phyloP scores from a whole-genome alignment of 2,797 vertebrate species.

The Melanotaenia trifasciata region DNA sequence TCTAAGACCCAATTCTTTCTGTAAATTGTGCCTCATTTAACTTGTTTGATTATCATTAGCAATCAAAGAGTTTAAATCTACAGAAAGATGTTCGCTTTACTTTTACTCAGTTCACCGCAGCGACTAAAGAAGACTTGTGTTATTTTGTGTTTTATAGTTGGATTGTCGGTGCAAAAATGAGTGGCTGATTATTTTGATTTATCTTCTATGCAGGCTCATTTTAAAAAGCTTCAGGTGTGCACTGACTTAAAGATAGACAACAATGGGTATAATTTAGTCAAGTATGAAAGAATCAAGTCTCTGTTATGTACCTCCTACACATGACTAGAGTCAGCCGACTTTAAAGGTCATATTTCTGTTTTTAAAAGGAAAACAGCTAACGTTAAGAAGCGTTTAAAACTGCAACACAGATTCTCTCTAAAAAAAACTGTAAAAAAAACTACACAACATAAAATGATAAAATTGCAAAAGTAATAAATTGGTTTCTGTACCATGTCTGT shows the following conservation, averaged over 20 bases:
- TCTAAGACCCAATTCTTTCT: neutral
- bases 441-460: neutral
- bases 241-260: conserved; percentile 1
- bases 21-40: no score
- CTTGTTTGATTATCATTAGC: no score
- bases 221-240: conserved; percentile 3
- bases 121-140: no score
- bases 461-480: conserved; percentile 12
- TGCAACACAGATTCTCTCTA: neutral
- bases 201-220: neutral
- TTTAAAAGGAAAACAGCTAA: neutral
- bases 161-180: neutral
- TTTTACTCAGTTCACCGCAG: neutral
- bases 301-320: neutral
- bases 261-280: neutral
- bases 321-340: neutral
- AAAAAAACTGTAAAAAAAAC: neutral
- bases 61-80: no score
- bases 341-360: neutral
- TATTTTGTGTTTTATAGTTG: neutral
- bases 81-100: neutral
- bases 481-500: conserved; percentile 8
- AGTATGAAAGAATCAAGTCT: neutral
- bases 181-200: neutral
- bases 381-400: neutral